Percentiles rank a stretch among this genome's conserved stretches.
These are phyloP conservation scores for Teleiodes luculella DNA, from an alignment of 2,888 invertebrate species.

Conservation along the genomic window DNA sequence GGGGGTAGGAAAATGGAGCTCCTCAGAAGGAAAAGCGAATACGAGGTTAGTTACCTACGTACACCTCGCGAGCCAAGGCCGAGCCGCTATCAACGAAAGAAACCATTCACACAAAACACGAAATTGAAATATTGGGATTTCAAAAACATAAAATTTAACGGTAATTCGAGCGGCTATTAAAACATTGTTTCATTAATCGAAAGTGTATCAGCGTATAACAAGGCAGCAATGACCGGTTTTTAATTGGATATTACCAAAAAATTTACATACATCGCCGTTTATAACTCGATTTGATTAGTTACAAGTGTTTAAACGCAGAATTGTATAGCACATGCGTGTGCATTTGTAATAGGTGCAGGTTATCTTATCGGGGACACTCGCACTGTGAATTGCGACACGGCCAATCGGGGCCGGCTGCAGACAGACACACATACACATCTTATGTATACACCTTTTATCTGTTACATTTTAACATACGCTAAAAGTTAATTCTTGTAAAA, in stretches of 20 bases:
- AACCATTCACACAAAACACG: not conserved
- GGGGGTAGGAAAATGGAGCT: too few relatives aligned
- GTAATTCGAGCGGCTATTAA: not conserved
- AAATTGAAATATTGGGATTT: not conserved
- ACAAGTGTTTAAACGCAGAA: not conserved
- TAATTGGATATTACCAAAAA: not conserved
- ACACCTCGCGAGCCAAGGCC: too few relatives aligned
- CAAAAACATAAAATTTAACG: not conserved
- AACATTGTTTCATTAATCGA: not conserved
- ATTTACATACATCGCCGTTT: too few relatives aligned
- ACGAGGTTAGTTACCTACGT: too few relatives aligned
- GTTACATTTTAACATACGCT: too few relatives aligned
- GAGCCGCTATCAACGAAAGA: too few relatives aligned
- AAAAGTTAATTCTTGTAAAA: too few relatives aligned
- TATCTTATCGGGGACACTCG: constrained; percentile 45
- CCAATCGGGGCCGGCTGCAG: constrained; percentile 33
- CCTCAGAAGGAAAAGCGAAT: too few relatives aligned
- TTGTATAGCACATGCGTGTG: not conserved
- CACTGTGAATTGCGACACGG: constrained; percentile 21
- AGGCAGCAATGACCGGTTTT: not conserved
- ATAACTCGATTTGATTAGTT: too few relatives aligned
- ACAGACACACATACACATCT: constrained; percentile 31
- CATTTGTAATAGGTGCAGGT: constrained; percentile 24
- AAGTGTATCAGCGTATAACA: not conserved
- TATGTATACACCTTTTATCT: too few relatives aligned